phyloP scores from a whole-genome alignment of 2,797 vertebrate genomes.

The Sylvilagus floridanus region DNA sequence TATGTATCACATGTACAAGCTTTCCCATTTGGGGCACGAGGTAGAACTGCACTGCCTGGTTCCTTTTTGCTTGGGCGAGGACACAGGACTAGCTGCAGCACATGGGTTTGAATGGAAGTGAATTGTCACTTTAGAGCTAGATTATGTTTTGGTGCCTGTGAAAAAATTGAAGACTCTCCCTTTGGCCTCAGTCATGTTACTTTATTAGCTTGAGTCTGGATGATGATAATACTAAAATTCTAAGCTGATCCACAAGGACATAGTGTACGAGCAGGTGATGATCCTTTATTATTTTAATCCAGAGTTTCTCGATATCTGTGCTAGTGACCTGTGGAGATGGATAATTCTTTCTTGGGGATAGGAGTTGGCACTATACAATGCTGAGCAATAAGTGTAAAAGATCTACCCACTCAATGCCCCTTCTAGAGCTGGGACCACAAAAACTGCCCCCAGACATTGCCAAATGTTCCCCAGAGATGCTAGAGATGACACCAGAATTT shows the following conservation, averaged over 20 bases:
- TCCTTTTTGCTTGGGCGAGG: background rate
- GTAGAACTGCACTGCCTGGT: background rate
- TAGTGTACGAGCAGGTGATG: background rate
- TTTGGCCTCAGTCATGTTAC: background rate
- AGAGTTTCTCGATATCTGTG: background rate
- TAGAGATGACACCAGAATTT: background rate
- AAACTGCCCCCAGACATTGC: background rate
- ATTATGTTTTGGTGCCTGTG: background rate
- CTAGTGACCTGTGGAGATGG: background rate
- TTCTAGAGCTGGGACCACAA: background rate
- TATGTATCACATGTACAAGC: background rate
- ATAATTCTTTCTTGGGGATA: background rate
- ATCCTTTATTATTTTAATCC: slow-evolving; percentile 36
- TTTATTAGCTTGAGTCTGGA: background rate
- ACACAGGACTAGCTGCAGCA: background rate
- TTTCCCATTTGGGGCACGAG: background rate
- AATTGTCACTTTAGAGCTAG: background rate
- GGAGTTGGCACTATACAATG: background rate
- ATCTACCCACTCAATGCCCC: background rate
- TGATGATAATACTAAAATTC: background rate
- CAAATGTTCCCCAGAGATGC: background rate
- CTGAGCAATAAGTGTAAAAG: background rate
- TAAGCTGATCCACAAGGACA: background rate
- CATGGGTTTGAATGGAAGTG: background rate
- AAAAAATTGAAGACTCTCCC: background rate